These are phyloP conservation scores for Semnornis frantzii DNA, from an alignment of 2,113 vertebrate species.

Conservation along the genomic window DNA sequence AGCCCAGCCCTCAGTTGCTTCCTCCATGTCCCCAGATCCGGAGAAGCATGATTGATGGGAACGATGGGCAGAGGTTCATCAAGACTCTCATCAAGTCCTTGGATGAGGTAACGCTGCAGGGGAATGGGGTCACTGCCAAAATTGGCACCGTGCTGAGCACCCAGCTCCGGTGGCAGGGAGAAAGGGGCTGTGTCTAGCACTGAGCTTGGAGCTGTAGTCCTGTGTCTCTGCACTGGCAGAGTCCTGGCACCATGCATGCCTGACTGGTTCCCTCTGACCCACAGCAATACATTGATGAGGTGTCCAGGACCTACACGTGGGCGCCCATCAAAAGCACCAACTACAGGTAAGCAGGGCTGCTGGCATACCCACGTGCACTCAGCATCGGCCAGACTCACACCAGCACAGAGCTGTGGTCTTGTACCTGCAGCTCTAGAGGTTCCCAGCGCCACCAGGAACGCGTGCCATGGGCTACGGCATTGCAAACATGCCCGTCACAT, in stretches of 20 bases:
- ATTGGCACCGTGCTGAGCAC: accelerated
- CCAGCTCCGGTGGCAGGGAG: accelerated
- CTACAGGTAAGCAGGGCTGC: constrained; percentile 85
- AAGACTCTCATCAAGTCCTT: constrained; percentile 94
- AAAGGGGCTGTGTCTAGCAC: not conserved
- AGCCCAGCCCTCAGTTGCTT: not conserved
- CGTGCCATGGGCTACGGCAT: accelerated
- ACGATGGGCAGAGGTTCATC: constrained; percentile 87
- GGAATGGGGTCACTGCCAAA: accelerated
- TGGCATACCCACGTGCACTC: accelerated
- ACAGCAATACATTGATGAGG: constrained; percentile 95
- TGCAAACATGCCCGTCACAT: not conserved
- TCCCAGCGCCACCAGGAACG: accelerated
- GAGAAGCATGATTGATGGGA: constrained; percentile 93
- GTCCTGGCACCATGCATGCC: not conserved
- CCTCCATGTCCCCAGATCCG: constrained; percentile 82
- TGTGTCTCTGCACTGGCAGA: accelerated
- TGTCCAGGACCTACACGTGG: constrained; percentile 92
- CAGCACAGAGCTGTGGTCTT: not conserved
- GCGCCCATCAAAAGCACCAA: constrained; percentile 94
- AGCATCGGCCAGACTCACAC: accelerated
- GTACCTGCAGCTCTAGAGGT: not conserved
- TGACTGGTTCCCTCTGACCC: constrained; percentile 46
- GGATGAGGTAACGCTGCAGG: constrained; percentile 86
- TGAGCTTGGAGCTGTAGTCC: not conserved